These are phyloP conservation scores for Parascotia fuliginaria DNA, from an alignment of 2,888 invertebrate species.

Conservation along the genomic window DNA sequence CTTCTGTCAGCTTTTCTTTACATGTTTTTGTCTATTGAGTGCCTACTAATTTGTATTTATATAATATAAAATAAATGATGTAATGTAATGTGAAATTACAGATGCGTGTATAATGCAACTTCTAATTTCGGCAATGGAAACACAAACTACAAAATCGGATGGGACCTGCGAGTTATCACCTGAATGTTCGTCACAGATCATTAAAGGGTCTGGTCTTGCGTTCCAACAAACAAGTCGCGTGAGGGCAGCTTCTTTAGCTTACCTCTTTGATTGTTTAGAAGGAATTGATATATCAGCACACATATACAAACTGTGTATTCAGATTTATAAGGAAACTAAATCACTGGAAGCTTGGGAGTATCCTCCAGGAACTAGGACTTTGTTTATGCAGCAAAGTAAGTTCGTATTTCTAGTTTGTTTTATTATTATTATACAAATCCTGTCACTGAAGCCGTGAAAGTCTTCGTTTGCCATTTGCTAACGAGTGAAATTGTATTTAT, in stretches of 20 bases:
- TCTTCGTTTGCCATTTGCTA: no score
- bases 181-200: slow-evolving; percentile 70
- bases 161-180: slow-evolving; percentile 71
- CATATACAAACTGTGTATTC: slow-evolving; percentile 78
- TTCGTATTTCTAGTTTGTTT: no score
- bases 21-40: no score
- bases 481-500: no score
- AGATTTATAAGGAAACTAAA: slow-evolving; percentile 78
- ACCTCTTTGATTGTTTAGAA: slow-evolving; percentile 76
- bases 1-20: no score
- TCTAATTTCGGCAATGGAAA: slow-evolving; percentile 77
- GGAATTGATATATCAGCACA: slow-evolving; percentile 69
- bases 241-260: slow-evolving; percentile 64
- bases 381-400: slow-evolving; percentile 80
- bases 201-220: slow-evolving; percentile 74
- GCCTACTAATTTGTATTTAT: no score
- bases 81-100: no score
- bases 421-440: no score
- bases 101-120: slow-evolving; percentile 82
- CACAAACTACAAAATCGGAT: slow-evolving; percentile 69
- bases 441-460: no score
- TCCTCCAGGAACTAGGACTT: slow-evolving; percentile 73
- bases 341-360: slow-evolving; percentile 79
- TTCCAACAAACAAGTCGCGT: slow-evolving; percentile 77
- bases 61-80: no score